Evolutionary conservation across 1,140 invertebrate species (phyloP).

Genomic region (Apis florea): DNA sequence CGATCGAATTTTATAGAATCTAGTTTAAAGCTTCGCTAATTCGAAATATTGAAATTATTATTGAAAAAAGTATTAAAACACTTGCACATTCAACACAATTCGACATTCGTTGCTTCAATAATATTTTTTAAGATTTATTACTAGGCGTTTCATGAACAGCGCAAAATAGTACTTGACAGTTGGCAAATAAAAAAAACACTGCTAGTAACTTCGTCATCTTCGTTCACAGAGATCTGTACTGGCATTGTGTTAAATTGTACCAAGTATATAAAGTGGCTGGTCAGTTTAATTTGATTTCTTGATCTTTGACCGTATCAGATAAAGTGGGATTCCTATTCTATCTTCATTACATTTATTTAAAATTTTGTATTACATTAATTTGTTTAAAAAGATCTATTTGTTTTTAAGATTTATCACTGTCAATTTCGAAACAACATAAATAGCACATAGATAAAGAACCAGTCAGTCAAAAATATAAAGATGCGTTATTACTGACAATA

Average conservation of each 20-base stretch:
- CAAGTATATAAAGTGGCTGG: neutral
- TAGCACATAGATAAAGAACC: too few species aligned
- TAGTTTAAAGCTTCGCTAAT: neutral
- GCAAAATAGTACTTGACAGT: neutral
- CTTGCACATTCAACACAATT: neutral
- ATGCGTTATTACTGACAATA: too few species aligned
- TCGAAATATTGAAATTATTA: neutral
- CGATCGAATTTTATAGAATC: neutral
- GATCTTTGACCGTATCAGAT: neutral
- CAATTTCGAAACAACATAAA: neutral
- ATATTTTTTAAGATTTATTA: neutral
- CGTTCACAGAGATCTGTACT: neutral
- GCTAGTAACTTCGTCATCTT: constrained; percentile 5
- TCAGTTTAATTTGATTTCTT: neutral
- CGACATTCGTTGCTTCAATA: too few species aligned
- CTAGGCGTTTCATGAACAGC: constrained; percentile 1
- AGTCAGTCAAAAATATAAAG: too few species aligned
- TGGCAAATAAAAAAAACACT: neutral
- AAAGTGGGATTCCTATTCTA: neutral
- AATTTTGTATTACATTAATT: neutral
- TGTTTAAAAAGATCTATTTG: neutral
- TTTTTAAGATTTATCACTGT: neutral
- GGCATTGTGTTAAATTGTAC: neutral
- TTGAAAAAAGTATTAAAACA: neutral
- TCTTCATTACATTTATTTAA: too few species aligned